These are phyloP conservation scores for Clarias laeviceps DNA, from an alignment of 2,797 vertebrate genomes.

Conservation along the genomic window DNA sequence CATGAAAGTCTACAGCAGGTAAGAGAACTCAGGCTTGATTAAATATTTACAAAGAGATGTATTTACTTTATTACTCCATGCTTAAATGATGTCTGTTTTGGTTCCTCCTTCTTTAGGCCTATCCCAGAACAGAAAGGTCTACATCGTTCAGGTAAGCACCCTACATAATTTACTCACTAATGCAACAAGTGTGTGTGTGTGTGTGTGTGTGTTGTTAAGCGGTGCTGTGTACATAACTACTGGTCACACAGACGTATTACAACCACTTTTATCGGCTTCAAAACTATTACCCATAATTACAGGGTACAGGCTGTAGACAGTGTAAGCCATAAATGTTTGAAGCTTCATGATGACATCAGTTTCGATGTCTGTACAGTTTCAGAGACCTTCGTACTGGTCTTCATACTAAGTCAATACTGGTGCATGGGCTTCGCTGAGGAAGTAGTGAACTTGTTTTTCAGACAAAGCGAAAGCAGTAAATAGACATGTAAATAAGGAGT, in stretches of 20 bases:
- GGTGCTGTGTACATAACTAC: slow-evolving; percentile 54
- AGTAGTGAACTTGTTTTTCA: slow-evolving; percentile 6
- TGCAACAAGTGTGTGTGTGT: slow-evolving; percentile 33
- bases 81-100: slow-evolving; percentile 31
- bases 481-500: slow-evolving; percentile 17
- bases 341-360: background rate
- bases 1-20: slow-evolving; percentile 78
- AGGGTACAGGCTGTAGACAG: slow-evolving; percentile 26
- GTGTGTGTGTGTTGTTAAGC: slow-evolving; percentile 45
- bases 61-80: slow-evolving; percentile 17
- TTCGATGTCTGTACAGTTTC: slow-evolving; percentile 1
- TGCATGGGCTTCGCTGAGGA: background rate
- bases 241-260: slow-evolving; percentile 46
- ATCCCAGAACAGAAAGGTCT: slow-evolving; percentile 72
- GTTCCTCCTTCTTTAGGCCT: slow-evolving; percentile 63
- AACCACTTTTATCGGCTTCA: slow-evolving; percentile 31
- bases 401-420: background rate
- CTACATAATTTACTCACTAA: slow-evolving; percentile 30
- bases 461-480: slow-evolving; percentile 12
- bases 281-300: slow-evolving; percentile 44
- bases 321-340: slow-evolving; percentile 15
- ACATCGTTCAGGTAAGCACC: slow-evolving; percentile 74
- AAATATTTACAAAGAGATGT: slow-evolving; percentile 21
- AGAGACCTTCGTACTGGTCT: too few relatives aligned
- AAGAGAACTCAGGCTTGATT: slow-evolving; percentile 41